phyloP scores from a whole-genome alignment of 1,140 invertebrate genomes.

The Heterodera schachtii region DNA sequence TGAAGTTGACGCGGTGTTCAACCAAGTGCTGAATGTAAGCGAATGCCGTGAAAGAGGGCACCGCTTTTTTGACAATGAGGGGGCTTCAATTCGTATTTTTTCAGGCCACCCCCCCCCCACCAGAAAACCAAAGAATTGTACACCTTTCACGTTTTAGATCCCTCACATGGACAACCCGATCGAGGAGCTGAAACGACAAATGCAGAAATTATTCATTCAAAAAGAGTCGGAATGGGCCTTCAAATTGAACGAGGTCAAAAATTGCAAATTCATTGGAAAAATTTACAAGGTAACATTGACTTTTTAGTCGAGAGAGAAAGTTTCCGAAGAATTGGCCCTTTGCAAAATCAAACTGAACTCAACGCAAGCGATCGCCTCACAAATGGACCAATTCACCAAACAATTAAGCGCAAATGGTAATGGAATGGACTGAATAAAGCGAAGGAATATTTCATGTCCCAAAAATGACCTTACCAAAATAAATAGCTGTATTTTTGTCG shows the following conservation, averaged over 20 bases:
- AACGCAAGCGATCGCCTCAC: background rate
- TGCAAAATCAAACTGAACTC: constrained; percentile 35
- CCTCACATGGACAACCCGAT: constrained; percentile 29
- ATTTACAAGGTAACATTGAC: background rate
- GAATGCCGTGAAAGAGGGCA: too few species aligned
- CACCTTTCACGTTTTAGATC: constrained; percentile 21
- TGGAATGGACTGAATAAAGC: background rate
- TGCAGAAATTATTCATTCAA: constrained; percentile 31
- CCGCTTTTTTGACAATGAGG: background rate
- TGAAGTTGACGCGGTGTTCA: constrained; percentile 35
- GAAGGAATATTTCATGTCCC: too few species aligned
- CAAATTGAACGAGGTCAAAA: constrained; percentile 32
- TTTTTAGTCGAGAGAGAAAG: constrained; percentile 30
- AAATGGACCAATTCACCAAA: constrained; percentile 18
- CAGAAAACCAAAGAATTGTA: background rate
- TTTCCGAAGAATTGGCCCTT: constrained; percentile 33
- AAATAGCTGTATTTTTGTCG: too few species aligned
- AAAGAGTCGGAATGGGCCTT: constrained; percentile 30
- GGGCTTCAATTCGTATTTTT: too few species aligned
- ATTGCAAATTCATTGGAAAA: background rate
- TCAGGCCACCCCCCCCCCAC: too few species aligned
- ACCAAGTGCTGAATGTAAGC: constrained; percentile 24
- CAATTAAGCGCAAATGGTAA: background rate
- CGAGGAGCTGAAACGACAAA: constrained; percentile 34
- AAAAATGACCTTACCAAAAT: too few species aligned